Conservation (phyloP, 2,797 vertebrate genomes). For the Mastacembelus armatus region DNA sequence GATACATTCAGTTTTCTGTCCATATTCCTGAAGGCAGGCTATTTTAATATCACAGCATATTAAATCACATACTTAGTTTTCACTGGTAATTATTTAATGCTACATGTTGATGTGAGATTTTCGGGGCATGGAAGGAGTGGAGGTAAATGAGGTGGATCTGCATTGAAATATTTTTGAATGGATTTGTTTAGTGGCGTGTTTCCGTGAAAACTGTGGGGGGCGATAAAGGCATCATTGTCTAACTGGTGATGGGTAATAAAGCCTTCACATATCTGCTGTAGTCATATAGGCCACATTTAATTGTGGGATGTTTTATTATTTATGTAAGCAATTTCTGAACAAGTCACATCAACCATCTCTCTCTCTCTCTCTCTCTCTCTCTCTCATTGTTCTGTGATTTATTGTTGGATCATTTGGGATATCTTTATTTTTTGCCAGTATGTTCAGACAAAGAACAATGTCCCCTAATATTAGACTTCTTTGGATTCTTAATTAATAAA, state of each 20-base stretch:
- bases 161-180: conserved; percentile 65
- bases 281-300: conserved; percentile 18
- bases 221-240: conserved; percentile 63
- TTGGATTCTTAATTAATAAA: conserved; percentile 61
- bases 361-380: too few species aligned
- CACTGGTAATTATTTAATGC: neutral
- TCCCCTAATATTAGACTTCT: conserved; percentile 44
- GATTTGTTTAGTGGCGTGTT: conserved; percentile 43
- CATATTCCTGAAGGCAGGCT: neutral
- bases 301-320: conserved; percentile 20
- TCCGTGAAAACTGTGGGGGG: conserved; percentile 59
- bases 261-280: conserved; percentile 25
- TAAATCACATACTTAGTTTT: neutral
- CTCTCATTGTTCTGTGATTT: too few species aligned
- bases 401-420: conserved; percentile 12
- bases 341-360: neutral
- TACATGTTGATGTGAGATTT: conserved; percentile 20
- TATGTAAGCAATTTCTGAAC: conserved; percentile 4
- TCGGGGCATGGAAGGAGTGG: neutral
- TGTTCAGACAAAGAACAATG: conserved; percentile 52
- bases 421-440: conserved; percentile 27
- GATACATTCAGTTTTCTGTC: accelerated
- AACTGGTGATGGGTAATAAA: conserved; percentile 34
- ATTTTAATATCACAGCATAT: too few species aligned
- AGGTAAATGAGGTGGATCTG: conserved; percentile 13